These are phyloP conservation scores for Passerina amoena DNA, from an alignment of 2,113 vertebrate species.

Conservation along the genomic window DNA sequence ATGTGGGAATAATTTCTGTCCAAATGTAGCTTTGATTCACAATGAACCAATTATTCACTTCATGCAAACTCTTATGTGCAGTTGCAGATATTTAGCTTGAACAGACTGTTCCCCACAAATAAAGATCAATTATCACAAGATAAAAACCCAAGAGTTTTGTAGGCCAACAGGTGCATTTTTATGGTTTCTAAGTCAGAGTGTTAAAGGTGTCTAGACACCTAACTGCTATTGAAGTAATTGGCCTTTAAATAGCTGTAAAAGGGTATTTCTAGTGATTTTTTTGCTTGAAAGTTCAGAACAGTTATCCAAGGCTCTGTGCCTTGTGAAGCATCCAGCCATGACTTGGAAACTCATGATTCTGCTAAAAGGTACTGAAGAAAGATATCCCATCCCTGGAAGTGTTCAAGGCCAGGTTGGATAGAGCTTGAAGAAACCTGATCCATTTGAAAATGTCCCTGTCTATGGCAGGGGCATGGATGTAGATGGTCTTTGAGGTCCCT, in stretches of 20 bases:
- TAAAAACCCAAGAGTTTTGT: background rate
- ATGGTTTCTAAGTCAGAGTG: background rate
- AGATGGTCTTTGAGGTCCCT: background rate
- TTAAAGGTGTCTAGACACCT: background rate
- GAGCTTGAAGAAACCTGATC: background rate
- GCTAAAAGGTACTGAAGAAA: background rate
- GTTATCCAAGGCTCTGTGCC: no score
- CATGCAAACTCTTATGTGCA: background rate
- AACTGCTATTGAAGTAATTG: background rate
- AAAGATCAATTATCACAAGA: background rate
- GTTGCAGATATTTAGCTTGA: background rate
- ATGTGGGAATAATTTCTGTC: background rate
- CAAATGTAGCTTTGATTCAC: background rate
- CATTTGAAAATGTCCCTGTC: background rate
- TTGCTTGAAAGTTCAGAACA: background rate
- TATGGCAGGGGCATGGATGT: no score
- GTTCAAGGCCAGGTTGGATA: background rate
- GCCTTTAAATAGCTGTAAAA: background rate
- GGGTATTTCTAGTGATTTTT: background rate
- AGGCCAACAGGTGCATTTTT: background rate
- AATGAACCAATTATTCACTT: background rate
- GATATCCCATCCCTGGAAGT: background rate
- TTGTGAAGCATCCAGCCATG: background rate
- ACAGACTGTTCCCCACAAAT: background rate
- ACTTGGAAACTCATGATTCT: background rate